Evolutionary conservation across 92 coral and sea anemone species (phyloP), one percentile per base, ranked within the genome.

Genomic region (Phymanthus crucifer): DNA sequence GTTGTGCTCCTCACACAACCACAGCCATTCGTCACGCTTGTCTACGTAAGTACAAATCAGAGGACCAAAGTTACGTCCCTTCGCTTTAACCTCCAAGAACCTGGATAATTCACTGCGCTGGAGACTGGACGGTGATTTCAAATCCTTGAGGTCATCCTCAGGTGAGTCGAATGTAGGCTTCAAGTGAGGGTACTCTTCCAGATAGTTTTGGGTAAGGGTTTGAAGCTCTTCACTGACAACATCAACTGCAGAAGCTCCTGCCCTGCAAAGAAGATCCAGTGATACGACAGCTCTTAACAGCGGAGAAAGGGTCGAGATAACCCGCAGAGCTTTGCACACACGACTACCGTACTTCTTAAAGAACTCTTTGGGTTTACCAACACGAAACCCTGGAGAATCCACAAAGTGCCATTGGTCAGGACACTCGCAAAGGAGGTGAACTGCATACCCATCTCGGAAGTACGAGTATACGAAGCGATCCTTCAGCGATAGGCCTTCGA

Each of bases 351-450:
- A 70, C 72, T 52, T 83, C 45, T 76, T 23, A 38, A 83, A 69
- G 47, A 83, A 83, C 82, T 83, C 87, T 16, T 56, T 83, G 24
- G 87, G 87, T 33, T 83, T 83, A 27, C 78, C 77, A 48, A 83
- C 71, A n/a, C 83, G 87, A 74, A 83, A 76, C 19, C 82, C 87
- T 6, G 87, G 87, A 16, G 81, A 83, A 36, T 68, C 50, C 5
- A 76, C 32, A 76, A 83, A 83, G 78, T 83, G 87, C 87, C 87
- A 83, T 64, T 83, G 71, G 21, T 32, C 58, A 1, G 87, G 87
- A 29, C 71, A 67, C 64, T 83, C 87, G 71, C 87, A 83, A 14
- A 83, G 76, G 6, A 83, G 61, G 18, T 83, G 87, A 23, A 83
- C 87, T 27, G 87, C 87, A 45, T 68, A 83, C 18, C 87, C 87